These are phyloP conservation scores for Cataglyphis cursor DNA, from an alignment of 2,888 invertebrate species.

Conservation along the genomic window DNA sequence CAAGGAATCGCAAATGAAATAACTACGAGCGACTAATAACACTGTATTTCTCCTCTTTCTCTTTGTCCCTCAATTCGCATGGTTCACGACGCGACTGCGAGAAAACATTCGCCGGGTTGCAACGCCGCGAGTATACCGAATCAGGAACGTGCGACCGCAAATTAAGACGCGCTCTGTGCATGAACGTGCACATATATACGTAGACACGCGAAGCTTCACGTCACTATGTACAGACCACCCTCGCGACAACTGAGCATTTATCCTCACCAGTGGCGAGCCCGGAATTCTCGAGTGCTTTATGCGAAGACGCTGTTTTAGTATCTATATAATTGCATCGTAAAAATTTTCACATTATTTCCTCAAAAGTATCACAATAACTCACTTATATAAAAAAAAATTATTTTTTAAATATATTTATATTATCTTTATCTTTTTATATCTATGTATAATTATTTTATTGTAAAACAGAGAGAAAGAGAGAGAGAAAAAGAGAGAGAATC, in stretches of 20 bases:
- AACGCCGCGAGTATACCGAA: constrained; percentile 70
- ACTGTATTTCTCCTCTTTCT: constrained; percentile 38
- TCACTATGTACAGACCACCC: constrained; percentile 47
- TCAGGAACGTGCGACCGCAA: constrained; percentile 77
- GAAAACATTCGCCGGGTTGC: constrained; percentile 60
- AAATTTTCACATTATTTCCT: background rate
- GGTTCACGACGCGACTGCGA: constrained; percentile 46
- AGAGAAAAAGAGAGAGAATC: no score
- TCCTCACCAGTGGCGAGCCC: background rate
- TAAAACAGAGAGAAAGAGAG: no score
- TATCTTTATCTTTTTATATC: background rate
- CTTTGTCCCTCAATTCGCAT: constrained; percentile 5
- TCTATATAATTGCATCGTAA: background rate
- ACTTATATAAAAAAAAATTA: background rate
- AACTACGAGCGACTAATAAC: constrained; percentile 74
- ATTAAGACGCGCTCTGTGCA: constrained; percentile 73
- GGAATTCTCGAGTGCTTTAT: background rate
- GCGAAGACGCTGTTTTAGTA: background rate
- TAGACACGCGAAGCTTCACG: background rate
- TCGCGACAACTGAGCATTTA: constrained; percentile 38
- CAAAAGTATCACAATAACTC: background rate
- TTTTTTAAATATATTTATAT: background rate
- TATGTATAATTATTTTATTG: background rate
- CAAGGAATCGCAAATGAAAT: constrained; percentile 72
- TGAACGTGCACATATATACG: background rate